Conservation (phyloP, 2,888 invertebrate genomes). For the Sceliomorpha sp. region DNA sequence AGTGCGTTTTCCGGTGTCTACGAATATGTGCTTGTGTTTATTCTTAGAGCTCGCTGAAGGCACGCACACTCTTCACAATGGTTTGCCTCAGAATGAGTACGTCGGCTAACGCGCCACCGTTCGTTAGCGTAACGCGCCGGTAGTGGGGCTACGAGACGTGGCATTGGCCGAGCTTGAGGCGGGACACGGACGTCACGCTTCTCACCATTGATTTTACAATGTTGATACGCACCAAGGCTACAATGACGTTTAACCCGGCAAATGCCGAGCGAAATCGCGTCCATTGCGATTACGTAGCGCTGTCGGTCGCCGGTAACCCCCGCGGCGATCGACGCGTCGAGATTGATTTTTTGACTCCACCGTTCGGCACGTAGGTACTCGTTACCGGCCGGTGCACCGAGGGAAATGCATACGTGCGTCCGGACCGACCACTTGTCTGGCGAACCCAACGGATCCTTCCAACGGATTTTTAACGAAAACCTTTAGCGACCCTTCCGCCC, state of each 20-base stretch:
- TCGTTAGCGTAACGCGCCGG: slow-evolving; percentile 15
- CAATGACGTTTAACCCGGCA: slow-evolving; percentile 63
- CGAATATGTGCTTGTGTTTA: slow-evolving; percentile 1
- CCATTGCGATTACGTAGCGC: too few species aligned
- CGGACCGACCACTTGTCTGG: too few species aligned
- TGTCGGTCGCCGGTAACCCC: slow-evolving; percentile 24
- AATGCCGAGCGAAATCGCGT: slow-evolving; percentile 63
- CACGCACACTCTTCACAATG: slow-evolving; percentile 64
- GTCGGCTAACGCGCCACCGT: slow-evolving; percentile 12
- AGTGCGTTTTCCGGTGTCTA: slow-evolving; percentile 9
- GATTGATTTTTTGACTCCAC: too few species aligned
- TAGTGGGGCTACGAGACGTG: slow-evolving; percentile 18
- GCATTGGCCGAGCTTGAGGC: slow-evolving; percentile 73
- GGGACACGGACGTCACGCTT: slow-evolving; percentile 77
- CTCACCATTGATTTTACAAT: slow-evolving; percentile 78
- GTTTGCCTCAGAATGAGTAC: slow-evolving; percentile 75
- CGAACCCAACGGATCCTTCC: too few species aligned
- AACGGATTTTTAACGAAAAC: too few species aligned
- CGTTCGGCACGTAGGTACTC: too few species aligned
- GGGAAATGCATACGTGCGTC: too few species aligned
- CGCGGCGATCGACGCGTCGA: slow-evolving; percentile 23
- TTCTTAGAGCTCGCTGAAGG: slow-evolving; percentile 21
- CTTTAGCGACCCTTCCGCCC: too few species aligned
- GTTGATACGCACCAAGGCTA: slow-evolving; percentile 68
- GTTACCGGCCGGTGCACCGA: too few species aligned